These are phyloP conservation scores for Cladorhizidae sp. DNA, from an alignment of 37 sponge, comb jelly and placozoan species.

Conservation along the genomic window DNA sequence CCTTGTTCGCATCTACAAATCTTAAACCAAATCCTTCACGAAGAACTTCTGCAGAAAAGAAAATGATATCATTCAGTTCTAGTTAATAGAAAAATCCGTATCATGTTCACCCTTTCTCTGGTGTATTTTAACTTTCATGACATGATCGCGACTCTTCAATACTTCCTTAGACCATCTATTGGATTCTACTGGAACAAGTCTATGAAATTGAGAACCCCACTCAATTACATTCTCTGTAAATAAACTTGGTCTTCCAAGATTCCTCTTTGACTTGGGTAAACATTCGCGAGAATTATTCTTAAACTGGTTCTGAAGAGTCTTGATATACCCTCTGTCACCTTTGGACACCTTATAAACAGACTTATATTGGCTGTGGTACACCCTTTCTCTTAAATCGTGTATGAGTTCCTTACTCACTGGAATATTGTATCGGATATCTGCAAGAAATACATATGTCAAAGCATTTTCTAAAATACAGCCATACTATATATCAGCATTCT, in stretches of 20 bases:
- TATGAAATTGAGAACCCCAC: not conserved
- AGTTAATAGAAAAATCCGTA: not conserved
- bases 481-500: too few species aligned
- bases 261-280: not conserved
- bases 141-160: not conserved
- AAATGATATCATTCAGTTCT: not conserved
- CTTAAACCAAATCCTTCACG: not conserved
- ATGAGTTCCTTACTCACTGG: not conserved
- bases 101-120: too few species aligned
- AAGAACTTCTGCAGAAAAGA: not conserved
- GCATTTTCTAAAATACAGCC: too few species aligned
- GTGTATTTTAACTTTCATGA: not conserved
- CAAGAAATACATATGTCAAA: not conserved
- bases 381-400: not conserved
- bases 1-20: not conserved
- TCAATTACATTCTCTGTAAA: conserved; percentile 3
- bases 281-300: not conserved
- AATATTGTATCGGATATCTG: not conserved
- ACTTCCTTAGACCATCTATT: not conserved
- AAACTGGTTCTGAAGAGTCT: not conserved
- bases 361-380: not conserved
- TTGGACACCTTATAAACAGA: not conserved
- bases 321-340: not conserved
- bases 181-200: not conserved
- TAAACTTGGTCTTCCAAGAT: not conserved